A percentile compares a stretch with the other conserved stretches of the same genome.
Evolutionary conservation across 2,113 vertebrate genomes (phyloP).

Genomic region (Scomber colias): DNA sequence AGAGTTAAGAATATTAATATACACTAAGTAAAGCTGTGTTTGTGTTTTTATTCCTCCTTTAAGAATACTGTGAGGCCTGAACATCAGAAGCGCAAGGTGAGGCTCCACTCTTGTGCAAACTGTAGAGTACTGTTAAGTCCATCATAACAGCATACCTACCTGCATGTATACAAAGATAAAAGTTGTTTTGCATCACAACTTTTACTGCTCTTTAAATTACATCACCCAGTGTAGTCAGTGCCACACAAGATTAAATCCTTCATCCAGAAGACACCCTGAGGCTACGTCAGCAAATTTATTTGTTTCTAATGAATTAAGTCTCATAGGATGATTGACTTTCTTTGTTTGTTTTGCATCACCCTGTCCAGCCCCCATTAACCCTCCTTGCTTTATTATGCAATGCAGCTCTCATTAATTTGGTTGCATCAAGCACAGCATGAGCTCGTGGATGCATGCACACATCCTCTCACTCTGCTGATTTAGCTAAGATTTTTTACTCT

Average conservation of each 20-base stretch:
- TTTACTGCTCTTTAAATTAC: slow-evolving; percentile 38
- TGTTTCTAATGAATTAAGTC: slow-evolving; percentile 5
- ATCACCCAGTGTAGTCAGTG: neutral
- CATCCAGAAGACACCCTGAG: slow-evolving; percentile 27
- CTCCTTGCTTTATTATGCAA: slow-evolving; percentile 15
- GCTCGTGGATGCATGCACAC: slow-evolving; percentile 62
- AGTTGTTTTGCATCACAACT: slow-evolving; percentile 56
- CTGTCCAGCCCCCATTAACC: slow-evolving; percentile 32
- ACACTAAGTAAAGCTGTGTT: slow-evolving; percentile 67
- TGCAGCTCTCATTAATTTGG: slow-evolving; percentile 37
- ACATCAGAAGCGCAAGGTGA: slow-evolving; percentile 82
- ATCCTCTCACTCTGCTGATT: slow-evolving; percentile 26
- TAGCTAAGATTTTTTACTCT: neutral
- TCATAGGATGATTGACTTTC: slow-evolving; percentile 14
- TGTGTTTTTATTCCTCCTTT: slow-evolving; percentile 76
- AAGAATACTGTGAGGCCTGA: slow-evolving; percentile 81
- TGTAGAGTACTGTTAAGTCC: slow-evolving; percentile 37
- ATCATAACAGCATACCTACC: slow-evolving; percentile 36
- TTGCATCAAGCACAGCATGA: slow-evolving; percentile 62
- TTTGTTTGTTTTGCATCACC: slow-evolving; percentile 39
- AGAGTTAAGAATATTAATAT: too few relatives aligned
- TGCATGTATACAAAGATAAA: slow-evolving; percentile 65
- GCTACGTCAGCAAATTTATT: slow-evolving; percentile 11
- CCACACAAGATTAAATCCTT: slow-evolving; percentile 30
- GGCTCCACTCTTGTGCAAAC: slow-evolving; percentile 64